Conservation (phyloP, 2,888 invertebrate species). For the Lycocerus yunnanus region DNA sequence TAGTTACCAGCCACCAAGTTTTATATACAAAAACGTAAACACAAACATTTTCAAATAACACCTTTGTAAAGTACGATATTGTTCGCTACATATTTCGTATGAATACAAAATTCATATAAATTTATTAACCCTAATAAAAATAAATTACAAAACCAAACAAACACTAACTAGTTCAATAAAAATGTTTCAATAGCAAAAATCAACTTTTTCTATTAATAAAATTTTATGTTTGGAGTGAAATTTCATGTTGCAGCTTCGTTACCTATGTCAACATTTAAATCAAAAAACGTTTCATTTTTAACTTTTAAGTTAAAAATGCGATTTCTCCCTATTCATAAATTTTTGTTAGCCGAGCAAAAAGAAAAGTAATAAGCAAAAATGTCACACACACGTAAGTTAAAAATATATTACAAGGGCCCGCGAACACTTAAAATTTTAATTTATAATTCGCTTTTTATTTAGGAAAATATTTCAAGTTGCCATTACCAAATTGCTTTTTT, state of each 20-base stretch:
- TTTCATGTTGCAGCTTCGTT: not conserved
- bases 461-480: not conserved
- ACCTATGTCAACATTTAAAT: not conserved
- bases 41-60: constrained; percentile 18
- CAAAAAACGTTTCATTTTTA: not conserved
- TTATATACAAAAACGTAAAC: constrained; percentile 25
- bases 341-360: constrained; percentile 1
- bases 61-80: constrained; percentile 4
- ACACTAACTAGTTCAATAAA: not conserved
- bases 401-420: not conserved
- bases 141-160: not conserved
- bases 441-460: not conserved
- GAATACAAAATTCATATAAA: not conserved
- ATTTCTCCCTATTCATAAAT: constrained; percentile 1
- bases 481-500: not conserved
- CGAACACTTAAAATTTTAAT: not conserved
- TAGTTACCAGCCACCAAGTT: constrained; percentile 24
- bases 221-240: not conserved
- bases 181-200: not conserved
- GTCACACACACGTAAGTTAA: not conserved
- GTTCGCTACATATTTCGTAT: not conserved
- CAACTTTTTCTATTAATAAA: not conserved
- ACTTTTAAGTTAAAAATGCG: not conserved
- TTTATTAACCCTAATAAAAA: not conserved
- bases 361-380: not conserved